These are phyloP conservation scores for Donacobius atricapilla DNA, from an alignment of 2,113 vertebrate species.

Conservation along the genomic window DNA sequence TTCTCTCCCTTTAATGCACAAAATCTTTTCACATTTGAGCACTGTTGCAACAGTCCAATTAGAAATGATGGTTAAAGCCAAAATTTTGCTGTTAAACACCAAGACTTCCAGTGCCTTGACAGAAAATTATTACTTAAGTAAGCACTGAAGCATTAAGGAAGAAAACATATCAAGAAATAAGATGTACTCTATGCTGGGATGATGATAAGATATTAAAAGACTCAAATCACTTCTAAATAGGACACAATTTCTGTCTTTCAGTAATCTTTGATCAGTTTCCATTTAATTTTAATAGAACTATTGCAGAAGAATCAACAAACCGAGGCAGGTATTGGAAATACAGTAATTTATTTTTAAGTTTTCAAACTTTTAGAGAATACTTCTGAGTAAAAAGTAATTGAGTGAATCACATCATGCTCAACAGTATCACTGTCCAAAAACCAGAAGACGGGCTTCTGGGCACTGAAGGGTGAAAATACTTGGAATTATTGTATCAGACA, in stretches of 20 bases:
- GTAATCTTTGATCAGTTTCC: neutral
- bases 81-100: neutral
- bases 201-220: neutral
- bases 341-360: neutral
- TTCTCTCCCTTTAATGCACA: neutral
- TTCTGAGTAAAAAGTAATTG: neutral
- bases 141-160: conserved; percentile 59
- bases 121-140: conserved; percentile 49
- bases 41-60: neutral
- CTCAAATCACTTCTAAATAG: neutral
- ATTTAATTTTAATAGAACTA: neutral
- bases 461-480: neutral
- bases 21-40: neutral
- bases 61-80: conserved; percentile 68
- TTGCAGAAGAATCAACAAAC: neutral
- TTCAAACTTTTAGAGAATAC: neutral
- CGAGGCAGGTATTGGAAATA: neutral
- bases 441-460: neutral
- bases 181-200: conserved; percentile 10
- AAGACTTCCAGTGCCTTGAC: neutral
- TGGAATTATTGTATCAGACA: neutral
- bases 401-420: neutral
- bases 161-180: conserved; percentile 32
- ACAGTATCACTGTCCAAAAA: neutral
- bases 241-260: neutral